Percentiles rank a stretch among this genome's conserved stretches.
Evolutionary conservation across 2,113 vertebrate genomes (phyloP).

Genomic region (Ammodytes marinus): DNA sequence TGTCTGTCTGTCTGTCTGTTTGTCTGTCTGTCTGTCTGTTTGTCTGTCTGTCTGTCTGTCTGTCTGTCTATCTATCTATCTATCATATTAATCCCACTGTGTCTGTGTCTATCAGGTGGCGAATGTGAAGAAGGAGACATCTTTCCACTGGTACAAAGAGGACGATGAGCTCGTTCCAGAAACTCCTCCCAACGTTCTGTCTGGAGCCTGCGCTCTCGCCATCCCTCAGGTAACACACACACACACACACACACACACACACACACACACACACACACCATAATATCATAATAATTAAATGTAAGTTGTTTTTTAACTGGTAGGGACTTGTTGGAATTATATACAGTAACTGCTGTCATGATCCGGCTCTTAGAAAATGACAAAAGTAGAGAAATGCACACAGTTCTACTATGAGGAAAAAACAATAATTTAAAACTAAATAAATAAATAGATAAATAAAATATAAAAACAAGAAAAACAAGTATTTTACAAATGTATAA

Average conservation of each 20-base stretch:
- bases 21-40: too few species aligned
- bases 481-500: background rate
- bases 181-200: slow-evolving; percentile 87
- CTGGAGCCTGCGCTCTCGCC: slow-evolving; percentile 86
- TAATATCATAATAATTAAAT: too few species aligned
- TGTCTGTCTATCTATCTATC: background rate
- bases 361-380: too few species aligned
- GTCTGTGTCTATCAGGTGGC: slow-evolving; percentile 85
- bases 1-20: too few species aligned
- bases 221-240: slow-evolving; percentile 86
- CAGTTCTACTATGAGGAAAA: background rate
- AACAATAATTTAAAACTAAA: background rate
- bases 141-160: slow-evolving; percentile 94
- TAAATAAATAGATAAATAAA: background rate
- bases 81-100: background rate
- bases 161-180: slow-evolving; percentile 87
- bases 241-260: background rate
- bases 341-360: too few species aligned
- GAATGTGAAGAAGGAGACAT: slow-evolving; percentile 93
- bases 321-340: too few species aligned
- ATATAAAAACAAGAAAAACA: background rate
- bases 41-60: too few species aligned
- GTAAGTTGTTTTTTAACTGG: too few species aligned
- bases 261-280: too few species aligned
- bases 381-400: too few species aligned